A percentile compares a stretch with the other conserved stretches of the same genome.
Conservation (phyloP, 2,113 vertebrate genomes). For the Cromileptes altivelis region DNA sequence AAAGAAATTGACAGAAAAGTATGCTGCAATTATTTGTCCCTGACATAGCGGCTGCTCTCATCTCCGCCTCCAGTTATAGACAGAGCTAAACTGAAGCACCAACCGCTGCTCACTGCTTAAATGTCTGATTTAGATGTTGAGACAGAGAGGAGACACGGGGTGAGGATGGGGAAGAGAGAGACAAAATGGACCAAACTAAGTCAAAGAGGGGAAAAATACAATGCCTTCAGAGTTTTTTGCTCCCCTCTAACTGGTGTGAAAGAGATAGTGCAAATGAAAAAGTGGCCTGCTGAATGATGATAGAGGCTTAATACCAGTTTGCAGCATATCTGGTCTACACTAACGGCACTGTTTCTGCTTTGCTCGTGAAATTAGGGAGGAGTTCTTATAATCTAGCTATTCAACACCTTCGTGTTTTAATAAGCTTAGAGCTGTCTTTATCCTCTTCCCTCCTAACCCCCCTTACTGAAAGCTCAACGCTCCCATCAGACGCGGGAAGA, state of each 20-base stretch:
- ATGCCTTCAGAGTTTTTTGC: conserved; percentile 58
- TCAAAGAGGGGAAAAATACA: not conserved
- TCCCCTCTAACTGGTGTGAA: conserved; percentile 41
- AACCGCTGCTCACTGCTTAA: conserved; percentile 14
- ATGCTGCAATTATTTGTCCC: conserved; percentile 54
- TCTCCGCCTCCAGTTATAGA: conserved; percentile 47
- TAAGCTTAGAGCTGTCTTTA: conserved; percentile 71
- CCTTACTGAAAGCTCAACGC: conserved; percentile 58
- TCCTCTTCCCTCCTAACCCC: conserved; percentile 62
- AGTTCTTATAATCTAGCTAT: conserved; percentile 75
- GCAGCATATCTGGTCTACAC: conserved; percentile 60
- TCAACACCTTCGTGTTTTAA: conserved; percentile 78
- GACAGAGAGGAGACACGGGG: not conserved
- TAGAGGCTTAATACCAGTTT: conserved; percentile 72
- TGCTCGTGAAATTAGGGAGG: conserved; percentile 70
- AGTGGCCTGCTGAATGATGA: conserved; percentile 65
- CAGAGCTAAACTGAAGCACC: conserved; percentile 21
- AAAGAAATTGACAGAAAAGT: conserved; percentile 50
- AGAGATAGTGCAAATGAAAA: conserved; percentile 70
- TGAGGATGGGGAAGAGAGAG: not conserved
- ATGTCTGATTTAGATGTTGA: conserved; percentile 46
- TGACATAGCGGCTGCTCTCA: conserved; percentile 22
- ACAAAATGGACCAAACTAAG: conserved; percentile 34
- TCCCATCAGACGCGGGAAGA: conserved; percentile 23
- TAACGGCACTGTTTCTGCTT: conserved; percentile 62